Percentiles rank a stretch among this genome's conserved stretches.
phyloP scores from a whole-genome alignment of 2,888 invertebrate species.

The Eilema depressum region DNA sequence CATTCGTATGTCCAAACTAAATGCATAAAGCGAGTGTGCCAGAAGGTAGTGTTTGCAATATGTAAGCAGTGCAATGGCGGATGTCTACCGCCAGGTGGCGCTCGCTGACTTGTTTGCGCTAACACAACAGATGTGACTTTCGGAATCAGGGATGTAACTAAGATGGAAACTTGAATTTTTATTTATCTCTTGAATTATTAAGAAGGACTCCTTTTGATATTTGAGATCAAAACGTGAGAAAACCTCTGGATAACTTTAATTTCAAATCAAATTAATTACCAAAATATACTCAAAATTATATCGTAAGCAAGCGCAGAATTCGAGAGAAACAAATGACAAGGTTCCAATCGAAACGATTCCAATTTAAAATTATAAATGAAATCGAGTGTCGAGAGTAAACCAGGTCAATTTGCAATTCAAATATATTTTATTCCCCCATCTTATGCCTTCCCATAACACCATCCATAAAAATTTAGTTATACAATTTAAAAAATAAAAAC shows the following conservation, averaged over 20 bases:
- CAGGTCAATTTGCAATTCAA: too few relatives aligned
- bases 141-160: neutral
- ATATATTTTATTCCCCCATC: neutral
- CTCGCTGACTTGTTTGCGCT: slow-evolving; percentile 23
- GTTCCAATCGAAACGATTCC: too few relatives aligned
- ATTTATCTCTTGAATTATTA: neutral
- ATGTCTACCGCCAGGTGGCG: slow-evolving; percentile 19
- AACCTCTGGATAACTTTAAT: too few relatives aligned
- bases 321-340: too few relatives aligned
- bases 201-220: neutral
- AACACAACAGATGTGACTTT: slow-evolving; percentile 24
- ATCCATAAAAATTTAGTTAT: too few relatives aligned
- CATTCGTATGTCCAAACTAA: neutral
- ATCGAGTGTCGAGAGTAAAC: too few relatives aligned
- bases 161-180: neutral
- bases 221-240: too few relatives aligned
- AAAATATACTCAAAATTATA: too few relatives aligned
- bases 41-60: slow-evolving; percentile 18
- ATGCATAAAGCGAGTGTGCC: slow-evolving; percentile 1
- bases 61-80: slow-evolving; percentile 17
- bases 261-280: too few relatives aligned
- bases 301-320: too few relatives aligned
- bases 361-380: too few relatives aligned
- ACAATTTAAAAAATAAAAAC: too few relatives aligned
- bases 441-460: neutral